These are phyloP conservation scores for Knipowitschia caucasica DNA, from an alignment of 2,797 vertebrate species.

Conservation along the genomic window DNA sequence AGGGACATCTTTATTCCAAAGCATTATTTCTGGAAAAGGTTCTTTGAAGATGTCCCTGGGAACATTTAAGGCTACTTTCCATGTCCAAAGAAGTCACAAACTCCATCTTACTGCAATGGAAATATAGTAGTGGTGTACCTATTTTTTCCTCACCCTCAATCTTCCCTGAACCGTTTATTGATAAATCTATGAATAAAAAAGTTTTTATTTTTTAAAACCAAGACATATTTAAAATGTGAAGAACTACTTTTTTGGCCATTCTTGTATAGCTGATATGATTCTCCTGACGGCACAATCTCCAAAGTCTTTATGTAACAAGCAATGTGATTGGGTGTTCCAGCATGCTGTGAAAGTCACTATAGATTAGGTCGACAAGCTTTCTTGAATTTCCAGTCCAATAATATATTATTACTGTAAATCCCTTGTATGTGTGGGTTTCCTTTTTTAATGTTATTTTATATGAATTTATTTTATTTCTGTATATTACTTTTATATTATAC, in stretches of 20 bases:
- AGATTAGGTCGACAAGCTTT: slow-evolving; percentile 71
- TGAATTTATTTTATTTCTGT: slow-evolving; percentile 82
- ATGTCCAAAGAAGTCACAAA: slow-evolving; percentile 78
- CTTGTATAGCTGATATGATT: slow-evolving; percentile 64
- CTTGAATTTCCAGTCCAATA: slow-evolving; percentile 65
- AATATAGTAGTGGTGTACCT: slow-evolving; percentile 64
- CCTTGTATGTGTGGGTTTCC: slow-evolving; percentile 77
- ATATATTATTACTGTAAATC: slow-evolving; percentile 71
- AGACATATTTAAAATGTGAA: slow-evolving; percentile 66
- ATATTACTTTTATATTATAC: slow-evolving; percentile 84
- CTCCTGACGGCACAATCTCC: slow-evolving; percentile 63
- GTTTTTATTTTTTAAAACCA: slow-evolving; percentile 57
- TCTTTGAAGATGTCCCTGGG: slow-evolving; percentile 71
- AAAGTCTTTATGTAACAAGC: slow-evolving; percentile 66
- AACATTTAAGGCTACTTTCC: slow-evolving; percentile 66
- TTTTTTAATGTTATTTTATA: slow-evolving; percentile 84
- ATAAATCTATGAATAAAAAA: slow-evolving; percentile 42
- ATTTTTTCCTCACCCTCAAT: slow-evolving; percentile 9
- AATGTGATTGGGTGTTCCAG: slow-evolving; percentile 70
- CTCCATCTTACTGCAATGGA: slow-evolving; percentile 65
- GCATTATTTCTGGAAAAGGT: slow-evolving; percentile 73
- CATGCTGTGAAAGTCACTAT: slow-evolving; percentile 65
- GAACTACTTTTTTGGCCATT: slow-evolving; percentile 65
- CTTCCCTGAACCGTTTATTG: slow-evolving; percentile 38
- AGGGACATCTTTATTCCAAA: slow-evolving; percentile 80